These are phyloP conservation scores for Drosophila rufa DNA, from an alignment of 1,140 invertebrate genomes.

Conservation along the genomic window DNA sequence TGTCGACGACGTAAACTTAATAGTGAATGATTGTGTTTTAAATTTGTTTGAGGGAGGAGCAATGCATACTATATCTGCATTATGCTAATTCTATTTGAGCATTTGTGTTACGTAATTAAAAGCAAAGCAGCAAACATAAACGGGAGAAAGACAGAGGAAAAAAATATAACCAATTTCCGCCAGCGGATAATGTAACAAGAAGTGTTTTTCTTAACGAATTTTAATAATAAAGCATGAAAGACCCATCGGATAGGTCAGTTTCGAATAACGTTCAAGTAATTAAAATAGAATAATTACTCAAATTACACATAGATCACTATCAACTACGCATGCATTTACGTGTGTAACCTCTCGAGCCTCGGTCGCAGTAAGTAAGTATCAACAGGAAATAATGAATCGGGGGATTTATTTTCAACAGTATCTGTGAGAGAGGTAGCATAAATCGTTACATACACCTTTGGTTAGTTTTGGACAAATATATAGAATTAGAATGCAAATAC, in stretches of 20 bases:
- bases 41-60: neutral
- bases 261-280: slow-evolving; percentile 13
- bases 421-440: slow-evolving; percentile 75
- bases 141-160: neutral
- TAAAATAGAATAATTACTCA: slow-evolving; percentile 21
- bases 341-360: slow-evolving; percentile 28
- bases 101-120: slow-evolving; percentile 30
- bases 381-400: slow-evolving; percentile 4
- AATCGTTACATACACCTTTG: slow-evolving; percentile 65
- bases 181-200: slow-evolving; percentile 54
- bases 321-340: slow-evolving; percentile 59
- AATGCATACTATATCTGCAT: neutral
- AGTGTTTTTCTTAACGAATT: neutral
- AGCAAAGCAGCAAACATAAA: neutral
- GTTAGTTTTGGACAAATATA: slow-evolving; percentile 57
- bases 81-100: slow-evolving; percentile 49
- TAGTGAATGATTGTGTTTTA: slow-evolving; percentile 30
- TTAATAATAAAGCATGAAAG: slow-evolving; percentile 14
- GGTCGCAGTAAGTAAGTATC: neutral
- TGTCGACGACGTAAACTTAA: slow-evolving; percentile 25
- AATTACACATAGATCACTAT: slow-evolving; percentile 66
- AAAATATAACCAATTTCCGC: slow-evolving; percentile 50
- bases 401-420: slow-evolving; percentile 45
- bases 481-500: slow-evolving; percentile 60
- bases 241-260: slow-evolving; percentile 8